phyloP scores from a whole-genome alignment of 2,888 invertebrate genomes.

The Eucera pruinosa region DNA sequence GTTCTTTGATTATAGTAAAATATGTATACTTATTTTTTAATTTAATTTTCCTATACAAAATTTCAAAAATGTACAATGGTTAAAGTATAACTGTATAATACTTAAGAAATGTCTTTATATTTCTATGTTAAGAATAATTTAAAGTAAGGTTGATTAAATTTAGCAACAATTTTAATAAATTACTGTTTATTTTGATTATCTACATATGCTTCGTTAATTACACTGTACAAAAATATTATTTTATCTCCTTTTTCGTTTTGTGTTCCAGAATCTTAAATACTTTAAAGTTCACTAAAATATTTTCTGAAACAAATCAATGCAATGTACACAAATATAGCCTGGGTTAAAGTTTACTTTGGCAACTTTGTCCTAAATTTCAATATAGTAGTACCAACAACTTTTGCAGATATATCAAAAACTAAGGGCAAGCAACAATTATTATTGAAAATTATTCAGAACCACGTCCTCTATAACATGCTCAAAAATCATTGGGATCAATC shows the following conservation, averaged over 20 bases:
- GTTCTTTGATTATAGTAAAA: neutral
- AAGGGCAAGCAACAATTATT: too few relatives aligned
- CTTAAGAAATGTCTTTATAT: neutral
- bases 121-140: too few relatives aligned
- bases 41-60: neutral
- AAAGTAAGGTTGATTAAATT: neutral
- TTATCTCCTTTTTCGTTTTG: neutral
- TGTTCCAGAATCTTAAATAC: neutral
- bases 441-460: too few relatives aligned
- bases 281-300: conserved; percentile 49
- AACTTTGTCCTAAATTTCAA: too few relatives aligned
- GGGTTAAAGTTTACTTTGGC: too few relatives aligned
- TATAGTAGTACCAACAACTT: too few relatives aligned
- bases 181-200: conserved; percentile 23
- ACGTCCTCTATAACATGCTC: too few relatives aligned
- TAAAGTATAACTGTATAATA: neutral
- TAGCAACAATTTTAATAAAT: conserved; percentile 15
- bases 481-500: too few relatives aligned
- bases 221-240: neutral
- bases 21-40: neutral
- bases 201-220: conserved; percentile 6
- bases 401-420: too few relatives aligned
- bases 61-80: neutral
- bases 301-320: conserved; percentile 44
- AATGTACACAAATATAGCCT: neutral